Evolutionary conservation across 2,888 invertebrate genomes (phyloP).

Genomic region (Seladonia tumulorum): DNA sequence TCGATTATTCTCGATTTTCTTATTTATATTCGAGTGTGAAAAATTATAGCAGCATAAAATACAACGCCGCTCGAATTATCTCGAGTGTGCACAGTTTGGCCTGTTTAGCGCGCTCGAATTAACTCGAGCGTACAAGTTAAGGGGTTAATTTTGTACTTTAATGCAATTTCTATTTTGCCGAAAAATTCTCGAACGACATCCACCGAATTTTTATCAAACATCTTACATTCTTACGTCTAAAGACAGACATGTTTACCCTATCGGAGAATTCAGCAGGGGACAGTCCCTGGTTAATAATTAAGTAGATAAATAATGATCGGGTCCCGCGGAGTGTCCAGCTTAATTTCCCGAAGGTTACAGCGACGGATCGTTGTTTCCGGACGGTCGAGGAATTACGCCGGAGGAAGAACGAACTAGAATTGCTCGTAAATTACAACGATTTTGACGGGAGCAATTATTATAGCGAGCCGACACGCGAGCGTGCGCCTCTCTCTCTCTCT

Average conservation of each 20-base stretch:
- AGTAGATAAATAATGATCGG: neutral
- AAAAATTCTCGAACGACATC: too few relatives aligned
- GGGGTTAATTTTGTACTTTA: too few relatives aligned
- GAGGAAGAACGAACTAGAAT: conserved; percentile 30
- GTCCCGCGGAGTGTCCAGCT: neutral
- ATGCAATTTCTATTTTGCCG: too few relatives aligned
- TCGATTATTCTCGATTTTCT: too few relatives aligned
- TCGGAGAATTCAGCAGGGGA: neutral
- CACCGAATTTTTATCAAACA: too few relatives aligned
- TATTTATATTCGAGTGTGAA: too few relatives aligned
- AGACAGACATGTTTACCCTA: neutral
- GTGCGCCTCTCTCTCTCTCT: too few relatives aligned
- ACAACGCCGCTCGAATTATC: too few relatives aligned
- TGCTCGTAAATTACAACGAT: conserved; percentile 49
- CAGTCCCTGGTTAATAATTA: neutral
- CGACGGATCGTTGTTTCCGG: conserved; percentile 13
- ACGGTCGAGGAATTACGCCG: conserved; percentile 37
- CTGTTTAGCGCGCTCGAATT: too few relatives aligned
- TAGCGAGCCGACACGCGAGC: conserved; percentile 35
- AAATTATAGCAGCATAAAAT: too few relatives aligned
- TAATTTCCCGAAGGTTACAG: conserved; percentile 1
- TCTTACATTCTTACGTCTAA: neutral
- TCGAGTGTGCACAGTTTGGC: too few relatives aligned
- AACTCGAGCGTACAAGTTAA: too few relatives aligned
- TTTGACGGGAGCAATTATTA: conserved; percentile 49